Evolutionary conservation across 2,113 vertebrate species (phyloP), one percentile per base, ranked within the genome.

Genomic region (Amphiprion percula): DNA sequence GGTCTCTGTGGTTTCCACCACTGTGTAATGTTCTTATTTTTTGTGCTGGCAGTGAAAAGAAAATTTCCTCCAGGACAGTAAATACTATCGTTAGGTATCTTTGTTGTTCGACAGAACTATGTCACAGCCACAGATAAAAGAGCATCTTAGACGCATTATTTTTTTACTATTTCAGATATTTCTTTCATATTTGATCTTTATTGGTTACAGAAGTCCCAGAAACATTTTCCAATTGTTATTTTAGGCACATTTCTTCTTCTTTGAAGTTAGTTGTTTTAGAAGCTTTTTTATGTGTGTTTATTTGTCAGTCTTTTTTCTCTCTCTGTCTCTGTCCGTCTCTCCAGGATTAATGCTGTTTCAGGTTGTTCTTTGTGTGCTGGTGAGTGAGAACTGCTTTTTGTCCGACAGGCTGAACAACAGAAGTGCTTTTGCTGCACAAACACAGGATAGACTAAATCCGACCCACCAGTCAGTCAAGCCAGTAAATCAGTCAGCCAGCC

Each of bases 91-190:
- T 92, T 91, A 91, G 87, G 77, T 84, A 87, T 88, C 90, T 88
- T 92, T 92, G 89, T 89, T 91, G 90, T 88, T 85, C 82, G 88
- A 93, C 92, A 91, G 92, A 93, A 92, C 88, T 91, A 90, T 93
- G 92, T 91, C 90, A 91, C 88, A 87, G 79, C 69, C 41, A 9
- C 61, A 77, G 88, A 91, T 93, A 82, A 93, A 93, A 92, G 90
- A 80, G 74, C 68, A 68, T 59, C 75, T 90, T 84, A 86, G 87
- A 90, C 84, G 80, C 49, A 28, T 84, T 62, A 24, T 81, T 66
- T 69, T 50, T 75, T 83, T 74, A 61, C n/a, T 62, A 30, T 71
- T 52, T 71, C n/a, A 67, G 64, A 19, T 73, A 59, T 78, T 77
- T 72, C 80, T 59, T 73, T 79, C 60, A 56, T 41, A 86, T 90